Evolutionary conservation across 1,140 invertebrate species (phyloP).

Genomic region (Aphidius gifuensis): DNA sequence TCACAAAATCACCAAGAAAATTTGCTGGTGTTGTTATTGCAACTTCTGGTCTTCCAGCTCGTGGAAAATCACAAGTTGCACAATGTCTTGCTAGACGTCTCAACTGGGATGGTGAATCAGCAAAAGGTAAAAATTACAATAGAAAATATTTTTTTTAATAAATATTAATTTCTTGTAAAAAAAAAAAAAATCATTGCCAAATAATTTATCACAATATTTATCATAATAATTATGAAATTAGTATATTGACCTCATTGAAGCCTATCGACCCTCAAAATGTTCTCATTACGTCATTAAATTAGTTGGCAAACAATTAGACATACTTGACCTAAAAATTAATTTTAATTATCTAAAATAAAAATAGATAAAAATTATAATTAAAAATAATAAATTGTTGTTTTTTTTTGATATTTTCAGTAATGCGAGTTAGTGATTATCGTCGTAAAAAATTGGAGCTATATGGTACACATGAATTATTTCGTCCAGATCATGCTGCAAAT

Average conservation of each 20-base stretch:
- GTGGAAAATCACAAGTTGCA: constrained; percentile 88
- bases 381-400: neutral
- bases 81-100: constrained; percentile 84
- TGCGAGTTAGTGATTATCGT: constrained; percentile 82
- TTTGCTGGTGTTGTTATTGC: constrained; percentile 80
- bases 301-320: neutral
- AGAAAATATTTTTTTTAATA: too few relatives aligned
- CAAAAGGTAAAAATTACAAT: constrained; percentile 73
- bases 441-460: constrained; percentile 75
- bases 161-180: constrained; percentile 4
- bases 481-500: constrained; percentile 78
- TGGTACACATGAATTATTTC: constrained; percentile 80
- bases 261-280: neutral
- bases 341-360: neutral
- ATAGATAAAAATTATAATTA: neutral
- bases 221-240: neutral
- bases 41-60: constrained; percentile 86
- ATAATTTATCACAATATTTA: neutral
- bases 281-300: constrained; percentile 6
- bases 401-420: constrained; percentile 60
- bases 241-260: constrained; percentile 14
- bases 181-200: neutral
- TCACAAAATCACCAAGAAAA: constrained; percentile 55
- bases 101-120: constrained; percentile 84
- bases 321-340: neutral